Conservation (phyloP, 2,797 vertebrate species). For the Sebastes vulpes region DNA sequence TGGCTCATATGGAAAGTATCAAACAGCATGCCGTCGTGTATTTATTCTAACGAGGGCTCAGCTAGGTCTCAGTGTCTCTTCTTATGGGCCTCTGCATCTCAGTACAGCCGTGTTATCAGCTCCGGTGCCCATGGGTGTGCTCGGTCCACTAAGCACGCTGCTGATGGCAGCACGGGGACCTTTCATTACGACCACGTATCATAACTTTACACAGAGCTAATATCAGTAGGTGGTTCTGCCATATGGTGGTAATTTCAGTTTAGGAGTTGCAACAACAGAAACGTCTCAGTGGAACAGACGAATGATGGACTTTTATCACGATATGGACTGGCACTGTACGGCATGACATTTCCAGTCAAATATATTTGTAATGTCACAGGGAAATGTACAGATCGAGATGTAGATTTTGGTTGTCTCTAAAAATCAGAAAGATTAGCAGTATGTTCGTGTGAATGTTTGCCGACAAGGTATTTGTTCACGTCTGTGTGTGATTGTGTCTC, state of each 20-base stretch:
- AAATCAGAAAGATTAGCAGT: constrained; percentile 2
- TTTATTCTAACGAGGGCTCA: constrained; percentile 22
- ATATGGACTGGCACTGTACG: constrained; percentile 8
- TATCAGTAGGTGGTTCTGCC: constrained; percentile 51
- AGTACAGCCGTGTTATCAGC: constrained; percentile 20
- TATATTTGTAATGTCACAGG: constrained; percentile 23
- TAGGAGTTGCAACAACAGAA: constrained; percentile 50
- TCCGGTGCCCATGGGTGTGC: constrained; percentile 25
- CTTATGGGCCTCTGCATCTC: constrained; percentile 1
- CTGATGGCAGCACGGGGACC: constrained; percentile 50
- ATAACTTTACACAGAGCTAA: constrained; percentile 53
- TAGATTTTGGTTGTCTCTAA: background rate
- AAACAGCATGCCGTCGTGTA: background rate
- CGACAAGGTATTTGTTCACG: constrained; percentile 3
- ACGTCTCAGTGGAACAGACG: constrained; percentile 29
- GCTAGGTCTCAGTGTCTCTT: background rate
- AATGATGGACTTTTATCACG: constrained; percentile 38
- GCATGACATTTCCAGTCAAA: constrained; percentile 60
- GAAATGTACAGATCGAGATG: constrained; percentile 5
- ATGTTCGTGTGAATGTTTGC: background rate
- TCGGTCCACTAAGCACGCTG: constrained; percentile 36
- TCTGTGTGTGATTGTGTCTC: constrained; percentile 19
- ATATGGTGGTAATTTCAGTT: constrained; percentile 58
- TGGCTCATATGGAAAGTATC: background rate
- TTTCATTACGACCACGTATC: constrained; percentile 57